Conservation (phyloP, 2,113 vertebrate species). For the Siphamia tubifer region DNA sequence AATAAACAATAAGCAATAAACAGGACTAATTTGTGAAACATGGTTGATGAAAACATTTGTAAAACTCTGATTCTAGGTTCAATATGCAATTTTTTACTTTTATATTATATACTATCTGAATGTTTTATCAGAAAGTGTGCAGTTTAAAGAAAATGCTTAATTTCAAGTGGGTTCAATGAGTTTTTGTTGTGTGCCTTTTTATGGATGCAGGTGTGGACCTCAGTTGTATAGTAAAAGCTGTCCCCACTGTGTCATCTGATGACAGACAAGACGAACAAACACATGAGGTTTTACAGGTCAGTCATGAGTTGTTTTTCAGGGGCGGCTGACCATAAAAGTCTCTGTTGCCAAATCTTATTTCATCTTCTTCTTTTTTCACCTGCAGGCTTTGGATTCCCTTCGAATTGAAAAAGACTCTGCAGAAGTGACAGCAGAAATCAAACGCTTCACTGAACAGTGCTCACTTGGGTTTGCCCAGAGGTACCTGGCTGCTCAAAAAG, state of each 20-base stretch:
- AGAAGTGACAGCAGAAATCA: conserved; percentile 50
- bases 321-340: neutral
- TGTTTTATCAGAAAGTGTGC: too few species aligned
- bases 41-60: too few species aligned
- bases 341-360: neutral
- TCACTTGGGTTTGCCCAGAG: conserved; percentile 82
- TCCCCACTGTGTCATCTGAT: conserved; percentile 54
- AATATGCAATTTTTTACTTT: too few species aligned
- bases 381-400: conserved; percentile 84
- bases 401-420: conserved; percentile 54
- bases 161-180: too few species aligned
- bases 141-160: too few species aligned
- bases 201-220: conserved; percentile 87
- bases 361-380: neutral
- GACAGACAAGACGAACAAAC: conserved; percentile 71
- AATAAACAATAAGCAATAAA: too few species aligned
- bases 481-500: conserved; percentile 87
- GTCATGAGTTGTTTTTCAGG: neutral
- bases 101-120: too few species aligned
- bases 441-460: conserved; percentile 83
- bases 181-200: neutral
- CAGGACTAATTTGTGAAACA: too few species aligned
- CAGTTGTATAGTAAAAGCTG: conserved; percentile 87
- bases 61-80: too few species aligned
- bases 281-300: conserved; percentile 88